phyloP scores from a whole-genome alignment of 2,888 invertebrate genomes.

The Cepaea hortensis region DNA sequence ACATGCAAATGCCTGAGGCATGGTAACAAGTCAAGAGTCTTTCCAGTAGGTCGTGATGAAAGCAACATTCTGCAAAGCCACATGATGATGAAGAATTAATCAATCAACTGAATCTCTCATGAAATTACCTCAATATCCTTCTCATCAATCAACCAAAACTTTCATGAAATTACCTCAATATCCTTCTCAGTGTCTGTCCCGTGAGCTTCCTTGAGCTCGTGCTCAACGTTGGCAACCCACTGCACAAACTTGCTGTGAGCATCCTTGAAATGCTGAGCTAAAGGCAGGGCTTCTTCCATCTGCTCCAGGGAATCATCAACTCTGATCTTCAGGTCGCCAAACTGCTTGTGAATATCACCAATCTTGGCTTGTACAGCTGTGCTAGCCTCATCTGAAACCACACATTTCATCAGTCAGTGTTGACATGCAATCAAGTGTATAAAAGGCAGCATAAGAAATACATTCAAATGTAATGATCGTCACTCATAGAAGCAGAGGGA shows the following conservation, averaged over 20 bases:
- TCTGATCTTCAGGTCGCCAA: conserved; percentile 85
- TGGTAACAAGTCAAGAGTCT: too few species aligned
- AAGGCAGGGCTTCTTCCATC: conserved; percentile 86
- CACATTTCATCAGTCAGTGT: background rate
- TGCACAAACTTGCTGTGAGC: conserved; percentile 92
- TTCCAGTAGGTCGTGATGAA: too few species aligned
- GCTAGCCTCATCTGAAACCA: conserved; percentile 63
- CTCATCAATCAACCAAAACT: conserved; percentile 67
- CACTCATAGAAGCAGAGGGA: too few species aligned
- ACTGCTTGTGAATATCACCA: conserved; percentile 68
- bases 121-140: conserved; percentile 82
- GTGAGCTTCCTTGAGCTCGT: conserved; percentile 87
- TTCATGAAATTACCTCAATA: conserved; percentile 75
- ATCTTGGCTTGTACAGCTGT: conserved; percentile 66
- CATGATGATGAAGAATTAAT: too few species aligned
- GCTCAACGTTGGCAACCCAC: conserved; percentile 95
- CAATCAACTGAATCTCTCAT: background rate
- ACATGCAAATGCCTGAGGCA: too few species aligned
- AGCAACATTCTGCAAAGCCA: too few species aligned
- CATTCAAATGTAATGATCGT: too few species aligned
- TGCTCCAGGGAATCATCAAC: conserved; percentile 92
- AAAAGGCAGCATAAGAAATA: too few species aligned
- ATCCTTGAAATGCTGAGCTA: conserved; percentile 94
- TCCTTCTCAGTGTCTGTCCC: conserved; percentile 84
- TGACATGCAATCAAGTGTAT: too few species aligned